Evolutionary conservation across 2,113 vertebrate species (phyloP).

Genomic region (Lontra canadensis): DNA sequence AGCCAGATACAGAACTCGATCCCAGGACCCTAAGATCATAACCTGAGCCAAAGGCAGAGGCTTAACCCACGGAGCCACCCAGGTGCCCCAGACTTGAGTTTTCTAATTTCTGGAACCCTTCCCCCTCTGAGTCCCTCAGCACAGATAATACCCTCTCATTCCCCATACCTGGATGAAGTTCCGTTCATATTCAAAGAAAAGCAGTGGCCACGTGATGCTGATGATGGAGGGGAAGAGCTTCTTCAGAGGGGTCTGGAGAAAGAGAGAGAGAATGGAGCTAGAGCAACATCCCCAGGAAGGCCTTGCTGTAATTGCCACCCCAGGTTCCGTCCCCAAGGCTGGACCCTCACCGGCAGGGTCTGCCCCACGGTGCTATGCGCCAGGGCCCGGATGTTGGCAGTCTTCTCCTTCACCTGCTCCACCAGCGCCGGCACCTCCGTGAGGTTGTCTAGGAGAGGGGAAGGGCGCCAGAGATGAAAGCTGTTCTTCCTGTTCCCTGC

Average conservation of each 20-base stretch:
- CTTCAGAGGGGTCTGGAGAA: constrained; percentile 80
- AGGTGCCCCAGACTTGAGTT: background rate
- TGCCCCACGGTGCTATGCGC: constrained; percentile 79
- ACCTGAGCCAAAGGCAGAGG: too few relatives aligned
- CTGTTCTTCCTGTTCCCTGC: background rate
- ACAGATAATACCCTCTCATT: background rate
- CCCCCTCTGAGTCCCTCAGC: background rate
- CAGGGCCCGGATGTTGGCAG: constrained; percentile 81
- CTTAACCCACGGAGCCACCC: too few relatives aligned
- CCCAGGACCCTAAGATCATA: too few relatives aligned
- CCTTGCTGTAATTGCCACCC: background rate
- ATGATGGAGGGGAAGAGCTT: constrained; percentile 82
- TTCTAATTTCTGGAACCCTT: background rate
- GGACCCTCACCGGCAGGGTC: constrained; percentile 72
- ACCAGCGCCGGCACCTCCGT: constrained; percentile 80
- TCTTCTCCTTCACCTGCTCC: constrained; percentile 81
- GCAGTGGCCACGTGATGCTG: constrained; percentile 80
- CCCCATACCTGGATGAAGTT: constrained; percentile 81
- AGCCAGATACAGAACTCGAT: too few relatives aligned
- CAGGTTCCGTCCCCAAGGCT: background rate
- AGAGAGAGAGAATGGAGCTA: constrained; percentile 26
- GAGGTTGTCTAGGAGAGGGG: constrained; percentile 79
- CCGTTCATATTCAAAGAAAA: constrained; percentile 75
- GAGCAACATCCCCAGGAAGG: background rate
- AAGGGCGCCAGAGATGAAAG: background rate